These are phyloP conservation scores for Philhelius pedissequus DNA, from an alignment of 2,888 invertebrate species.

Conservation along the genomic window DNA sequence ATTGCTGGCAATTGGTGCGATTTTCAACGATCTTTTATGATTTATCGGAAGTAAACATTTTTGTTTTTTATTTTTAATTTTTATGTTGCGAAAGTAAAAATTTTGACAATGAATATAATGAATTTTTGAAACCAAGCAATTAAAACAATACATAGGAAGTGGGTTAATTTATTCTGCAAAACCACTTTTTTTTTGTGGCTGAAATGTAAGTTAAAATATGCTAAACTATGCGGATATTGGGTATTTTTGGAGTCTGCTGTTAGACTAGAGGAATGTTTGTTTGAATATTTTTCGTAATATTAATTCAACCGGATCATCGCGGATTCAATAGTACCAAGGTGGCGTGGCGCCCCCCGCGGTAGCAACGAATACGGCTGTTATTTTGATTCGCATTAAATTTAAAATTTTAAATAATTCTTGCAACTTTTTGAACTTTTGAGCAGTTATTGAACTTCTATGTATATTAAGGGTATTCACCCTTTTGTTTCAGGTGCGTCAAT, in stretches of 20 bases:
- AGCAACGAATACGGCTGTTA: neutral
- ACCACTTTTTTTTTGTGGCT: slow-evolving; percentile 22
- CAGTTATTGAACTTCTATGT: neutral
- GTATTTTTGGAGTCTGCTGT: slow-evolving; percentile 3
- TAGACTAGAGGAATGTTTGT: slow-evolving; percentile 4
- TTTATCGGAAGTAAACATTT: neutral
- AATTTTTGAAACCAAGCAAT: neutral
- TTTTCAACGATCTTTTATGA: neutral
- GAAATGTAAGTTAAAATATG: slow-evolving; percentile 23
- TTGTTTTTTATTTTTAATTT: neutral
- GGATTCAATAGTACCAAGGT: no score
- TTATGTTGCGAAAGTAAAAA: neutral
- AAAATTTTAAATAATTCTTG: neutral
- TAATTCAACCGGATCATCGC: neutral
- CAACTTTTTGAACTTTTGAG: neutral
- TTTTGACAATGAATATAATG: neutral
- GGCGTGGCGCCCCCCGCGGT: neutral
- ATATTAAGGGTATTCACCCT: neutral
- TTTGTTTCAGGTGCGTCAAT: neutral
- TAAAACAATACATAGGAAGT: neutral
- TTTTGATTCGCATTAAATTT: neutral
- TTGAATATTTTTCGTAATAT: neutral
- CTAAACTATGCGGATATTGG: slow-evolving; percentile 44
- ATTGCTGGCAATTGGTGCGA: neutral
- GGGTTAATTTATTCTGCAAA: slow-evolving; percentile 55